These are phyloP conservation scores for Zygaena filipendulae DNA, from an alignment of 2,888 invertebrate genomes.

Conservation along the genomic window DNA sequence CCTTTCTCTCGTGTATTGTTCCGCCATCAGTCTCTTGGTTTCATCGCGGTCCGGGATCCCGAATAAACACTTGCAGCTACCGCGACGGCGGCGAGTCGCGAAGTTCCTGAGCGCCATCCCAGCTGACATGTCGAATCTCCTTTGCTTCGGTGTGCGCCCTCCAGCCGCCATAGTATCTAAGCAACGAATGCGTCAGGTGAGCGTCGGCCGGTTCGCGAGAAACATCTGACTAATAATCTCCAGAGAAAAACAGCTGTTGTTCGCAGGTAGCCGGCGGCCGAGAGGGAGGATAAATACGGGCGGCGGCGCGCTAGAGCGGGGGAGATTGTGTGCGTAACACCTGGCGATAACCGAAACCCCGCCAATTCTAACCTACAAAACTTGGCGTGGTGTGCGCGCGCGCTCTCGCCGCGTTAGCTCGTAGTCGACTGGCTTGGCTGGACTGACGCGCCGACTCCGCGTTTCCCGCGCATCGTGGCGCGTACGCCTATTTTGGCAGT, in stretches of 20 bases:
- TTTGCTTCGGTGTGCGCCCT: constrained; percentile 59
- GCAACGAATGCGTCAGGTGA: constrained; percentile 50
- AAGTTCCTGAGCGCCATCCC: constrained; percentile 46
- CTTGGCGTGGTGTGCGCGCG: constrained; percentile 40
- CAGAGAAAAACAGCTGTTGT: constrained; percentile 65
- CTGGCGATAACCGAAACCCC: constrained; percentile 56
- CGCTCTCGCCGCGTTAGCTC: constrained; percentile 35
- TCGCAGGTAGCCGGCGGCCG: constrained; percentile 45
- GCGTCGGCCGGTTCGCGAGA: constrained; percentile 53
- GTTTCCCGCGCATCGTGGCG: constrained; percentile 52
- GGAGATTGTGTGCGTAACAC: constrained; percentile 45
- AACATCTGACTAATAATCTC: constrained; percentile 67
- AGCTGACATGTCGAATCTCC: constrained; percentile 45
- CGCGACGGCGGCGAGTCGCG: constrained; percentile 47
- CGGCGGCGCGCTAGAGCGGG: constrained; percentile 37
- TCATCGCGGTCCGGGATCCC: constrained; percentile 70
- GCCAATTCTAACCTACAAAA: constrained; percentile 65
- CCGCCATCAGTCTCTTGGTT: constrained; percentile 66
- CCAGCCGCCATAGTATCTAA: constrained; percentile 45
- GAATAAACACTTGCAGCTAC: constrained; percentile 70
- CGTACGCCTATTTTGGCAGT: constrained; percentile 53
- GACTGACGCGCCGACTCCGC: constrained; percentile 28
- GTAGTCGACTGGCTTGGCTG: no score
- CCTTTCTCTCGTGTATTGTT: constrained; percentile 68
- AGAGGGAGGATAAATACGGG: constrained; percentile 24